phyloP scores from a whole-genome alignment of 2,113 vertebrate species.

The Tautogolabrus adspersus region DNA sequence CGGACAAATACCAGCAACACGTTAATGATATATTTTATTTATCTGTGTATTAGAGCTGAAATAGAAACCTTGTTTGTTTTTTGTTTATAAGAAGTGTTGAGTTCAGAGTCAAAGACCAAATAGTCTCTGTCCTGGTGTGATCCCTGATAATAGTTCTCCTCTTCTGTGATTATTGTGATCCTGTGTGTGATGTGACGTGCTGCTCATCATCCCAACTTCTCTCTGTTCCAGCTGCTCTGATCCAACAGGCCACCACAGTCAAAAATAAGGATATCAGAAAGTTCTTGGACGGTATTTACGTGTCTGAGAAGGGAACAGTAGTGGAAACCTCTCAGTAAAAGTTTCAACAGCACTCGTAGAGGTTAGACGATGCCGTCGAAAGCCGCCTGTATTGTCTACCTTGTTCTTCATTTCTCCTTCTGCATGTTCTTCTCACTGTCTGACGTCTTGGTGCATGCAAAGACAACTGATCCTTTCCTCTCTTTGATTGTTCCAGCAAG shows the following conservation, averaged over 20 bases:
- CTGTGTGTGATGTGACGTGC: constrained; percentile 26
- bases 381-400: constrained; percentile 3
- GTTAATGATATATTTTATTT: too few relatives aligned
- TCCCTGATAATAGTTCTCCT: neutral
- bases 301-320: constrained; percentile 98
- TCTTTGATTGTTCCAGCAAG: neutral
- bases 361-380: constrained; percentile 71
- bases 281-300: constrained; percentile 99
- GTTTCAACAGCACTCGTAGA: constrained; percentile 69
- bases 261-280: constrained; percentile 99
- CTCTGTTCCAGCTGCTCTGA: constrained; percentile 92
- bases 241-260: constrained; percentile 98
- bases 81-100: too few relatives aligned
- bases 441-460: neutral
- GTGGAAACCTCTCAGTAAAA: constrained; percentile 81
- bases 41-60: too few relatives aligned
- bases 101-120: neutral
- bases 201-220: constrained; percentile 59
- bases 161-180: constrained; percentile 15
- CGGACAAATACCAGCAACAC: too few relatives aligned
- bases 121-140: neutral
- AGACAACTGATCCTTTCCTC: neutral
- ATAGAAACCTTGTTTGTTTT: too few relatives aligned
- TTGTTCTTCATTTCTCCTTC: neutral
- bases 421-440: neutral